These are phyloP conservation scores for Athrips mouffetella DNA, from an alignment of 2,888 invertebrate genomes.

Conservation along the genomic window DNA sequence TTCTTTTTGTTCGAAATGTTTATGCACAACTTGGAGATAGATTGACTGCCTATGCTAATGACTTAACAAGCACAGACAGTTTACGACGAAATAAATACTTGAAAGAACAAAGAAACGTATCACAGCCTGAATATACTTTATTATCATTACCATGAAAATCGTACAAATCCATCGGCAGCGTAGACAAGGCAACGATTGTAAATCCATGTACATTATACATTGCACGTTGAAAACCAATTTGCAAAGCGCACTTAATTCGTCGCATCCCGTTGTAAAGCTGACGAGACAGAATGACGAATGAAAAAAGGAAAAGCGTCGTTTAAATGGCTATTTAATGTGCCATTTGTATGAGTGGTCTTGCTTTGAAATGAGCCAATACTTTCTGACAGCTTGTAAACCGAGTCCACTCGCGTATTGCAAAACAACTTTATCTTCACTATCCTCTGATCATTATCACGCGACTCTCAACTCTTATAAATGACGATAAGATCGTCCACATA, in stretches of 20 bases:
- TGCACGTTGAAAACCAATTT: slow-evolving; percentile 59
- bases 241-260: slow-evolving; percentile 55
- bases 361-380: slow-evolving; percentile 59
- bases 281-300: slow-evolving; percentile 65
- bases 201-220: slow-evolving; percentile 38
- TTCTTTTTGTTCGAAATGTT: too few relatives aligned
- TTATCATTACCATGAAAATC: slow-evolving; percentile 9
- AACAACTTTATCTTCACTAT: slow-evolving; percentile 28
- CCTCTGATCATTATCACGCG: not conserved
- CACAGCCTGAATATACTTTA: not conserved
- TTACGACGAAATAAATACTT: not conserved
- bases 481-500: not conserved
- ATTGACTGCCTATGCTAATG: too few relatives aligned
- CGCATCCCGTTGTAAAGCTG: slow-evolving; percentile 64
- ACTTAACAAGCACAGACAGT: not conserved
- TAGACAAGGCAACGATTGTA: slow-evolving; percentile 34
- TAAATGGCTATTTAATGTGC: slow-evolving; percentile 53
- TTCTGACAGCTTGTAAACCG: slow-evolving; percentile 42
- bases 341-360: slow-evolving; percentile 61
- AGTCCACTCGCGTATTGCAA: slow-evolving; percentile 54
- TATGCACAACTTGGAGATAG: too few relatives aligned
- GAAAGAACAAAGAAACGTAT: slow-evolving; percentile 1
- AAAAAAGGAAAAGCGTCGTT: slow-evolving; percentile 66
- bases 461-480: not conserved
- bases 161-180: slow-evolving; percentile 21